Evolutionary conservation across 2,113 vertebrate genomes (phyloP).

Genomic region (Formicarius rufipectus): DNA sequence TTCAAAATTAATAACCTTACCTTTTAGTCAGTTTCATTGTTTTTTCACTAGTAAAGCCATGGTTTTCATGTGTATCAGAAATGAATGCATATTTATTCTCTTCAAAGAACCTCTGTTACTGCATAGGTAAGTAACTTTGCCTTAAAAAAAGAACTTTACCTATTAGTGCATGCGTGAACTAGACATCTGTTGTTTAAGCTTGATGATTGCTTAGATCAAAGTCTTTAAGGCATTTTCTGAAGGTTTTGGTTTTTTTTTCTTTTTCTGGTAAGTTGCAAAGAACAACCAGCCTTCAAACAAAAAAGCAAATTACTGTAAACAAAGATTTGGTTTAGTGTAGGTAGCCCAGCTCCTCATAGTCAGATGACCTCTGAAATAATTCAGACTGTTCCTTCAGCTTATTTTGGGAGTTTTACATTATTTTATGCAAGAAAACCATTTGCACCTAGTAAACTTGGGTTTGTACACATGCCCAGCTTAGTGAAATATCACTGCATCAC

Average conservation of each 20-base stretch:
- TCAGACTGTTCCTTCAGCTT: background rate
- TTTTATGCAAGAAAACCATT: background rate
- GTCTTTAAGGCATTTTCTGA: background rate
- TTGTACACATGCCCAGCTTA: background rate
- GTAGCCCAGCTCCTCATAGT: background rate
- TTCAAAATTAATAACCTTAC: background rate
- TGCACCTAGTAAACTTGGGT: background rate
- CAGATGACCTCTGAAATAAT: background rate
- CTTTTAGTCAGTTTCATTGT: background rate
- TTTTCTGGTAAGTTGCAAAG: background rate
- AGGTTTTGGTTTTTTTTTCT: background rate
- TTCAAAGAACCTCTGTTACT: background rate
- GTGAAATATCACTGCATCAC: background rate
- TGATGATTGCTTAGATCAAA: constrained; percentile 1
- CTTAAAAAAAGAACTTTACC: background rate
- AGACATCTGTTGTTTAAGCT: background rate
- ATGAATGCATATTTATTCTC: background rate
- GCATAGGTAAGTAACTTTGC: background rate
- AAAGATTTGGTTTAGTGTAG: background rate
- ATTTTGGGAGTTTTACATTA: background rate
- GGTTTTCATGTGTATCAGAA: background rate
- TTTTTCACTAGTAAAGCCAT: background rate
- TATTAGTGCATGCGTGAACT: background rate
- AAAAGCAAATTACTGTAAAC: background rate
- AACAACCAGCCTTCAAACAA: background rate